Percentiles rank a stretch among this genome's conserved stretches.
phyloP scores from a whole-genome alignment of 2,113 vertebrate species.

The Limnothrissa miodon region DNA sequence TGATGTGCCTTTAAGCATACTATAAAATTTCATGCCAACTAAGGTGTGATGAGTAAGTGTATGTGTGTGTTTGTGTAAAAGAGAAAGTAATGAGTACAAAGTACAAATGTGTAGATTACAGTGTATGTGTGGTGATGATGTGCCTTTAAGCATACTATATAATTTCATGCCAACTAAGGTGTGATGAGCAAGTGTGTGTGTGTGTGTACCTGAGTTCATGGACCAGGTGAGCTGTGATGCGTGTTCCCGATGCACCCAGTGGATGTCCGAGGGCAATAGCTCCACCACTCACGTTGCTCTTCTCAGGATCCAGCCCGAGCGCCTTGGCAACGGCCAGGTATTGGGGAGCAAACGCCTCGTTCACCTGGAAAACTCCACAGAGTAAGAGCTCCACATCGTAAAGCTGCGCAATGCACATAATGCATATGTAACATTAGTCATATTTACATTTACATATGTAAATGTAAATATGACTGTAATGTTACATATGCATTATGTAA shows the following conservation, averaged over 20 bases:
- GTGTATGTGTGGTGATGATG: too few relatives aligned
- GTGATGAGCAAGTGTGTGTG: not conserved
- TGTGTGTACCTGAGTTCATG: slow-evolving; percentile 84
- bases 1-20: not conserved
- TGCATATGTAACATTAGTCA: not conserved
- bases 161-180: not conserved
- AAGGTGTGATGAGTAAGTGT: not conserved
- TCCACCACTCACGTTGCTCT: slow-evolving; percentile 87
- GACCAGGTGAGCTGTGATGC: slow-evolving; percentile 89
- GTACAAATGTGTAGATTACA: too few relatives aligned
- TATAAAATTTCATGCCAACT: not conserved
- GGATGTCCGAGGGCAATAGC: slow-evolving; percentile 95
- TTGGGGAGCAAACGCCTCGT: slow-evolving; percentile 94
- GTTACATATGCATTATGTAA: too few relatives aligned
- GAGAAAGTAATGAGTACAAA: too few relatives aligned
- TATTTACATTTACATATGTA: too few relatives aligned
- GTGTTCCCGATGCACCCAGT: slow-evolving; percentile 84
- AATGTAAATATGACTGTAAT: too few relatives aligned
- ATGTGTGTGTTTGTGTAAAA: not conserved
- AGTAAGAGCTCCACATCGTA: not conserved
- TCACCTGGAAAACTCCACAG: slow-evolving; percentile 75
- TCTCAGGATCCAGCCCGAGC: slow-evolving; percentile 83
- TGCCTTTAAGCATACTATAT: not conserved
- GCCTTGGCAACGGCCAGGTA: slow-evolving; percentile 85
- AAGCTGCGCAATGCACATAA: not conserved